phyloP scores from a whole-genome alignment of 2,888 invertebrate species.

The Microplitis deprimator region DNA sequence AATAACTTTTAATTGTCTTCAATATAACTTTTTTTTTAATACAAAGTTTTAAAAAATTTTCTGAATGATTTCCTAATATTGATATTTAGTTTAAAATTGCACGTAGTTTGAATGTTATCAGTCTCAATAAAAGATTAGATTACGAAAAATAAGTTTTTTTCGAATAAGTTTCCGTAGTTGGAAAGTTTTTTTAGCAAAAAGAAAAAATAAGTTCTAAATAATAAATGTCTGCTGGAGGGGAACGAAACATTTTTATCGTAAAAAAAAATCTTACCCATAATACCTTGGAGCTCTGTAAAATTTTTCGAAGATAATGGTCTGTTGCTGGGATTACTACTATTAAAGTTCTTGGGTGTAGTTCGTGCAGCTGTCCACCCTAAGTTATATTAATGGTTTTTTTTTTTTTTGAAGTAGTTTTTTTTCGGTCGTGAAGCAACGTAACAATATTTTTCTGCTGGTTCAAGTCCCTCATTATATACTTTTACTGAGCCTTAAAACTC shows the following conservation, averaged over 20 bases:
- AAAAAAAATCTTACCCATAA: neutral
- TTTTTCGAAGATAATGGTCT: neutral
- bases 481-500: neutral
- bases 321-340: neutral
- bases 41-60: no score
- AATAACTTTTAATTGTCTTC: no score
- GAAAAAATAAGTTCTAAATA: neutral
- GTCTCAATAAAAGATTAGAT: neutral
- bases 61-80: no score
- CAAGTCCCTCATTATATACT: neutral
- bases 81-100: no score
- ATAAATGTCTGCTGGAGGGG: neutral
- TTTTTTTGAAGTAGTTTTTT: constrained; percentile 15
- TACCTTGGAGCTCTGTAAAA: constrained; percentile 5
- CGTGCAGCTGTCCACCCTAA: constrained; percentile 1
- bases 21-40: no score
- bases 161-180: no score
- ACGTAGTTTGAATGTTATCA: no score
- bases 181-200: neutral
- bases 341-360: neutral
- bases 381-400: neutral
- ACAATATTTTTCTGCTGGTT: neutral
- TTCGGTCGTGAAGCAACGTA: neutral
- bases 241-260: neutral
- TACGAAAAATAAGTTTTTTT: neutral